Conservation (phyloP, 2,113 vertebrate genomes). For the Hystrix cristata region DNA sequence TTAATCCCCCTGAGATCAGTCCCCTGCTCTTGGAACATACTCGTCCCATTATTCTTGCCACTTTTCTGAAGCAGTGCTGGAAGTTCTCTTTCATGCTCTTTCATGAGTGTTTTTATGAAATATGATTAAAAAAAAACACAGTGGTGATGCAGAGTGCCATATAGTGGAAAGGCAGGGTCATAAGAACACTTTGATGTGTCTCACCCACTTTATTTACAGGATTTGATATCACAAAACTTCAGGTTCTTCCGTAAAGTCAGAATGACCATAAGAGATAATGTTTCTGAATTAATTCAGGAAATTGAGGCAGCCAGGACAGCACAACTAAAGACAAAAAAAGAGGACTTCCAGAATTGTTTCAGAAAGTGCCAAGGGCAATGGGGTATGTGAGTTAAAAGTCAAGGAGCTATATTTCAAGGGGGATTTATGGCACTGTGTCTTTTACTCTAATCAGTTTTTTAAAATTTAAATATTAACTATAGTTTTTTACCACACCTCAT, state of each 20-base stretch:
- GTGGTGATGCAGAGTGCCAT: neutral
- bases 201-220: neutral
- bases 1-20: neutral
- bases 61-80: neutral
- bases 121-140: neutral
- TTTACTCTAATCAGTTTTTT: neutral
- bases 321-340: neutral
- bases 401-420: neutral
- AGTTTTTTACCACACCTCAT: neutral
- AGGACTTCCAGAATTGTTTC: neutral
- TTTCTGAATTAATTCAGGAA: neutral
- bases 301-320: neutral
- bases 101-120: neutral
- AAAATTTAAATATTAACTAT: neutral
- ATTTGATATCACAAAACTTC: neutral
- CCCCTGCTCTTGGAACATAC: neutral
- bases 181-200: neutral
- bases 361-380: neutral
- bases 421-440: neutral
- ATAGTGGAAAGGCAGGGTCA: neutral
- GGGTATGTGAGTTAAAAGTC: neutral
- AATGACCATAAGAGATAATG: neutral
- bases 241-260: neutral
- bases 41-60: neutral
- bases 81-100: neutral